phyloP scores from a whole-genome alignment of 2,888 invertebrate genomes.

The Acanthosepion lycidas region DNA sequence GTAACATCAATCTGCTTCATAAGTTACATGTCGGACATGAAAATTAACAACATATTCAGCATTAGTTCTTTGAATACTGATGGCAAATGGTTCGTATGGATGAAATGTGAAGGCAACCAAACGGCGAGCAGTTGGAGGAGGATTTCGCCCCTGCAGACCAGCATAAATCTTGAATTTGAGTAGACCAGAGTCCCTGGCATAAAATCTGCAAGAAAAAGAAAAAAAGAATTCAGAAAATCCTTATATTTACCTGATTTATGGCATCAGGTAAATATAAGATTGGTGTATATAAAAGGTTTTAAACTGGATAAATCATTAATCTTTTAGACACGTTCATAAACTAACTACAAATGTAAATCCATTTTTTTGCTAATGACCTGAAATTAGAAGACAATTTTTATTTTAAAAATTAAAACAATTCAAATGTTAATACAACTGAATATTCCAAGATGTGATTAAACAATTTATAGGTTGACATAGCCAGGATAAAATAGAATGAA shows the following conservation, averaged over 20 bases:
- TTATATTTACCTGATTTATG: background rate
- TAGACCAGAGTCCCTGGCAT: constrained; percentile 86
- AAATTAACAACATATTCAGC: constrained; percentile 95
- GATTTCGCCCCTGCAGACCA: constrained; percentile 78
- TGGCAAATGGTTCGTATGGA: constrained; percentile 95
- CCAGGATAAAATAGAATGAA: too few species aligned
- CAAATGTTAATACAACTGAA: too few species aligned
- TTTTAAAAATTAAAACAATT: too few species aligned
- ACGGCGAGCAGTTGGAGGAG: constrained; percentile 79
- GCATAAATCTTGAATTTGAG: constrained; percentile 86
- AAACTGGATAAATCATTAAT: background rate
- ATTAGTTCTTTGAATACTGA: constrained; percentile 94
- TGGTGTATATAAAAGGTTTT: background rate
- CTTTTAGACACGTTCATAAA: background rate
- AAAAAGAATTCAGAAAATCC: background rate
- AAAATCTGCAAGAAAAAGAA: constrained; percentile 80
- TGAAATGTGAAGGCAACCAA: constrained; percentile 96
- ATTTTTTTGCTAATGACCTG: too few species aligned
- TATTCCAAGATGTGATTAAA: too few species aligned
- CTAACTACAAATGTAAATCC: background rate
- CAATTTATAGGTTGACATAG: too few species aligned
- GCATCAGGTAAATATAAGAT: background rate
- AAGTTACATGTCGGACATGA: constrained; percentile 83
- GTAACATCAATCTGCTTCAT: background rate
- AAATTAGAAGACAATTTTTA: too few species aligned